Percentiles rank a stretch among this genome's conserved stretches.
These are phyloP conservation scores for Parnassius orleans DNA, from an alignment of 2,888 invertebrate genomes.

Conservation along the genomic window DNA sequence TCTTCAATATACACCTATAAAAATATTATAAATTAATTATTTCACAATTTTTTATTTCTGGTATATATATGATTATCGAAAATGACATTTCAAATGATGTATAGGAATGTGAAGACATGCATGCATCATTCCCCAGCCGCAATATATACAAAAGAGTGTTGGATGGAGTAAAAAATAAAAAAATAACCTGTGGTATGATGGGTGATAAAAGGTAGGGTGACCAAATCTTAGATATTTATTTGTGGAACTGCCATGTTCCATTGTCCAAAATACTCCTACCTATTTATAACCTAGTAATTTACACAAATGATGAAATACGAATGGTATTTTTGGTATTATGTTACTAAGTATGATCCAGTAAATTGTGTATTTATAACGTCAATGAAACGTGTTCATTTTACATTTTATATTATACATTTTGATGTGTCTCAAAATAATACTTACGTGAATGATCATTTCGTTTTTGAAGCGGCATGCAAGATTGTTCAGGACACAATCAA, in stretches of 20 bases:
- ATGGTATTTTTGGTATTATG: constrained; percentile 25
- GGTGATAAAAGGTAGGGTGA: constrained; percentile 70
- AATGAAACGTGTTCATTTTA: constrained; percentile 38
- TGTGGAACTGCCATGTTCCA: constrained; percentile 29
- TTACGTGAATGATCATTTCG: constrained; percentile 87
- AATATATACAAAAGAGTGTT: constrained; percentile 71
- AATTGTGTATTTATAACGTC: constrained; percentile 38
- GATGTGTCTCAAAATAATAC: constrained; percentile 83
- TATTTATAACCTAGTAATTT: constrained; percentile 30
- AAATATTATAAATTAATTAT: neutral
- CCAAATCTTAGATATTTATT: constrained; percentile 34
- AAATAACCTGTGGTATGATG: constrained; percentile 51
- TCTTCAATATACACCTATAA: constrained; percentile 1
- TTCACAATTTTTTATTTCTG: neutral
- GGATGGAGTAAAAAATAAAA: constrained; percentile 67
- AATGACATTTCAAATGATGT: constrained; percentile 44
- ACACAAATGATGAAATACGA: constrained; percentile 20
- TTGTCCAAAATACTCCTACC: constrained; percentile 33
- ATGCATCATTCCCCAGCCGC: constrained; percentile 81
- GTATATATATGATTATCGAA: constrained; percentile 19
- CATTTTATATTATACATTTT: constrained; percentile 48
- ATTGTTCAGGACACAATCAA: constrained; percentile 90
- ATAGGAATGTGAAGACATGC: constrained; percentile 35
- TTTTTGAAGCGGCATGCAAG: constrained; percentile 88
- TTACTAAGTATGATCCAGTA: constrained; percentile 28